Base-by-base conservation (phyloP, 92 coral and sea anemone species). In the Phenganax marumi region DNA sequence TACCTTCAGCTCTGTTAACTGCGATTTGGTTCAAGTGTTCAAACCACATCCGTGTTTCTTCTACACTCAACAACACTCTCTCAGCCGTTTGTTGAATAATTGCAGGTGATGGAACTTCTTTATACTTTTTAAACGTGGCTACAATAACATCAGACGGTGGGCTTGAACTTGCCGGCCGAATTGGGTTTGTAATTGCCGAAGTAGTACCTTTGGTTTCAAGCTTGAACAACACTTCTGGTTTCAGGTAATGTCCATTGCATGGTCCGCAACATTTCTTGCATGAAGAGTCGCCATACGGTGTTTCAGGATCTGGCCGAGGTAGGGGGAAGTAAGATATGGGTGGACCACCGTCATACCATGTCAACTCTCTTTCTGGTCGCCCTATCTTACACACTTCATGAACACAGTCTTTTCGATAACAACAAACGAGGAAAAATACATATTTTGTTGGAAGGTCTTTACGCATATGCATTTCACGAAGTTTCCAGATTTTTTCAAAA, bases 401-500 rank as follows among this genome's bases (percentile, higher is more conserved):
- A 49, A 48, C 68, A 23, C 88, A 85, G 16, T 64, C 81, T 43
- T 21, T 16, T 12, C 53, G 7, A 52, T 77, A 78, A 50, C 89
- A 86, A 66, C 86, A 64, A 50, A 33, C 68, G 47, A 86, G 80
- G 19, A 70, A 26, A 61, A 73, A 86, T 39, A 86, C 83, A 66
- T 86, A 82, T 57, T 86, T 86, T 12, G n/a, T 7, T 7, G 89
- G 86, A 10, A 86, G 60, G 12, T n/a, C 86, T 11, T 51, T 50
- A 12, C 66, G 18, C 52, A 79, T 18, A 68, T 88, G 91, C 25
- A 69, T 86, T 84, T 82, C 79, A 21, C 86, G 77, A 22, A 89
- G 85, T 54, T 50, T 82, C 92, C 92, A 89, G 52, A 89, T 77
- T 61, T 50, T 83, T 75, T 89, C 87, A 86, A 89, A 71, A 61